These are phyloP conservation scores for Diacarnus erythraeanus DNA, from an alignment of 37 sponge, comb jelly and placozoan genomes.

Conservation along the genomic window DNA sequence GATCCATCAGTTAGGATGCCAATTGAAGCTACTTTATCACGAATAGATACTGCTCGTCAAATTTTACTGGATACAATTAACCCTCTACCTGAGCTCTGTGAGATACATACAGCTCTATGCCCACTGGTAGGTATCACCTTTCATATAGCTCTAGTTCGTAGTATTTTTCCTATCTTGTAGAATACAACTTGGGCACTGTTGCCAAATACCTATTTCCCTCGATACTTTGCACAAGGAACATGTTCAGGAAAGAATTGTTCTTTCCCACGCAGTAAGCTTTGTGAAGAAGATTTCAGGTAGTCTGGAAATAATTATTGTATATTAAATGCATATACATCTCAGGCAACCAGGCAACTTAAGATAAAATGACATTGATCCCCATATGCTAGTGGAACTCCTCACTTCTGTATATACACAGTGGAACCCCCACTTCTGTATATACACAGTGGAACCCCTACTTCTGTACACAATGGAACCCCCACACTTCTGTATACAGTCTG, in stretches of 20 bases:
- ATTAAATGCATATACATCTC: too few relatives aligned
- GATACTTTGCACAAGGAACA: slow-evolving; percentile 4
- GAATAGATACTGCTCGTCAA: too few relatives aligned
- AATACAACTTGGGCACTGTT: slow-evolving; percentile 1
- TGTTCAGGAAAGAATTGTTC: neutral
- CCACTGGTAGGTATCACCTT: slow-evolving; percentile 1
- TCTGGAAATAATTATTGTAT: too few relatives aligned
- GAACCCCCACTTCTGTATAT: too few relatives aligned
- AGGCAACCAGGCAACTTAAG: too few relatives aligned
- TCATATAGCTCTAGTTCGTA: neutral
- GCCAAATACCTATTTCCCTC: neutral
- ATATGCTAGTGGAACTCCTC: too few relatives aligned
- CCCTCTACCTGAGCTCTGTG: neutral
- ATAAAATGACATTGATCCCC: too few relatives aligned
- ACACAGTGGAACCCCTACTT: too few relatives aligned
- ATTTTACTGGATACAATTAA: neutral
- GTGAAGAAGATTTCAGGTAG: neutral
- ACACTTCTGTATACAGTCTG: too few relatives aligned
- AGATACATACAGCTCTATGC: neutral
- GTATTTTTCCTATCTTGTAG: neutral
- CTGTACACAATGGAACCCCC: too few relatives aligned
- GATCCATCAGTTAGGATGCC: neutral
- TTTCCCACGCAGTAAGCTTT: neutral
- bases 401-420: too few relatives aligned
- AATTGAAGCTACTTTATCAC: too few relatives aligned